Evolutionary conservation across 2,888 invertebrate genomes (phyloP), one percentile per base, ranked within the genome.

Genomic region (Sphaerolaimus hirsutus): DNA sequence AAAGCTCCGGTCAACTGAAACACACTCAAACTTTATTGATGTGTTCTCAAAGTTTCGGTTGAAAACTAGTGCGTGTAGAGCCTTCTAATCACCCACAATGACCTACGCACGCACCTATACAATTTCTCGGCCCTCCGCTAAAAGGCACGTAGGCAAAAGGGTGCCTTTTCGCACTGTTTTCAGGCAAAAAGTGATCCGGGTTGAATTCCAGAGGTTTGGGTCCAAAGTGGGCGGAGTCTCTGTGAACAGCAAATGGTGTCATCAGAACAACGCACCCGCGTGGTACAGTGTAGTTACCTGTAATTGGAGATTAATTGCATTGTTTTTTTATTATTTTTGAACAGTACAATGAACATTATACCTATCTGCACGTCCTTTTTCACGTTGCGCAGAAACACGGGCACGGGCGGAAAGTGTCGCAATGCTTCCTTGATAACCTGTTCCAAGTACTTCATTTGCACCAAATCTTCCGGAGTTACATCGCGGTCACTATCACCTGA

Each of bases 181-280:
- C 65, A 12, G 59, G 57, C 22, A 60, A 50, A 52, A 68, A 69
- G 45, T 67, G 55, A 43, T 66, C 64, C 1, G 68, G 68, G 48
- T 67, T 60, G 54, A 65, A 68, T 27, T 41, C 53, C 17, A 65
- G 59, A 1, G 66, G 66, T 42, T 67, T n/a, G n/a, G n/a, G 58
- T 1, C 64, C 60, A 49, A 57, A 53, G 35, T 64, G 46, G 24
- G 37, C 41, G 4, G 52, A 53, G 51, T 67, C 61, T 23, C 60
- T 51, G 47, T 68, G 67, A 7, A 64, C 53, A 19, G 56, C 57
- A 3, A 57, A 52, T 2, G 58, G 56, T 1, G 53, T 48, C 2
- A 58, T 49, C 43, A 55, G 50, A 0, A 54, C 56, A 3, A 61
- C 56, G 10, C 60, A 51, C 4, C 63, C 65, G 37, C 59, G 56